Evolutionary conservation across 2,113 vertebrate genomes (phyloP), one percentile per base, ranked within the genome.

Genomic region (Brachypodius melanocephalos): DNA sequence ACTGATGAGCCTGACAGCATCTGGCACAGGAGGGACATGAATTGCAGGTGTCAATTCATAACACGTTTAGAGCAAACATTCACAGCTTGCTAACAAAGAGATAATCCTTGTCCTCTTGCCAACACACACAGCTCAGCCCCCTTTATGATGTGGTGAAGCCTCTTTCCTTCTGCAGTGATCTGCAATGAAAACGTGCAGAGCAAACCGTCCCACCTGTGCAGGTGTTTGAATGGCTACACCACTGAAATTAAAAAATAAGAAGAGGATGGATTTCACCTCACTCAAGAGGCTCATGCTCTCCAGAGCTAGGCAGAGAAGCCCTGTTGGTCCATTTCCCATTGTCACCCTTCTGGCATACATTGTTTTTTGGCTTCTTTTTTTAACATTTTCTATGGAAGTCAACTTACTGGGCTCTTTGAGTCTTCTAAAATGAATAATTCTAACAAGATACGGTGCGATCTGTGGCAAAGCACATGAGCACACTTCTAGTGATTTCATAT

Each of bases 121-220:
- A 73, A 43, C 21, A 67, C 20, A 46, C 71, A 69, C 17, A 34
- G n/a, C 10, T 59, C 77, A 85, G 59, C 17, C 13, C 4, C 2
- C 32, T 16, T 29, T 11, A 11, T 1, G 0, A 34, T 6, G 12
- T 1, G 0, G 29, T n/a, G 62, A 63, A 79, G 13, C 12, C 43
- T 22, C 38, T 38, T 46, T 57, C 69, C 55, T 85, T 68, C 72
- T 61, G n/a, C 12, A 71, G 34, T 51, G 62, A 89, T 5, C 61
- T 55, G 54, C 73, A 78, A 5, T 29, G 38, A 62, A 90, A 76
- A 73, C 0, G 0, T 24, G 59, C 26, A 74, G 34, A 82, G 54
- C 28, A 83, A 83, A 89, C 21, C 21, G 16, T 72, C 74, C 36
- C 43, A 54, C 72, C 38, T 40, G 65, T 51, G 36, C 6, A 6